Conservation (phyloP, 2,113 vertebrate genomes). For the Psephotus haematonotus region DNA sequence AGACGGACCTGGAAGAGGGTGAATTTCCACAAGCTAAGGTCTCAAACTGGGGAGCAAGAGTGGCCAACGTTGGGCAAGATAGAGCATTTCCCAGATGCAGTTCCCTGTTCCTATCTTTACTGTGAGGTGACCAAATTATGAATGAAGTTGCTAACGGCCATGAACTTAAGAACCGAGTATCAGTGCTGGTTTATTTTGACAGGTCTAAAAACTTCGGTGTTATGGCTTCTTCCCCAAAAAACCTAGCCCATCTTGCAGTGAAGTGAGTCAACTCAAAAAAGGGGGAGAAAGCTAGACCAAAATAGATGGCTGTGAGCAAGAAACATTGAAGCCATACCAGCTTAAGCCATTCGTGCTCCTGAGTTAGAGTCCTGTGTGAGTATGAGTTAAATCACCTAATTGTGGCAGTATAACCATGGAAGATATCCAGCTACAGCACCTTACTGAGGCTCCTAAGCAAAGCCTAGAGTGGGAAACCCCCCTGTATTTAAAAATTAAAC, state of each 20-base stretch:
- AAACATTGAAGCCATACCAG: not conserved
- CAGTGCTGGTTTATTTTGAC: not conserved
- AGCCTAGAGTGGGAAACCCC: not conserved
- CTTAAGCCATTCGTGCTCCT: not conserved
- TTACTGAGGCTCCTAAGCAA: not conserved
- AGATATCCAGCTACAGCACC: not conserved
- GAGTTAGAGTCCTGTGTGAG: slow-evolving; percentile 22
- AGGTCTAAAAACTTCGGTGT: not conserved
- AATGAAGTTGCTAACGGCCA: not conserved
- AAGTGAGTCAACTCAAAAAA: not conserved
- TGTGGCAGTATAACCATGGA: not conserved
- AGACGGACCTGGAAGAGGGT: not conserved
- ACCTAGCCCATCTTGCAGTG: not conserved
- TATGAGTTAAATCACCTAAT: slow-evolving; percentile 29
- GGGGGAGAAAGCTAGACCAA: not conserved
- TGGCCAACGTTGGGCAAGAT: not conserved
- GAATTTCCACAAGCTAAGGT: not conserved
- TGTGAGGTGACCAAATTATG: not conserved
- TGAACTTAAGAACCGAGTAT: not conserved
- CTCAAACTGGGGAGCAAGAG: not conserved
- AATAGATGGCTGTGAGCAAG: not conserved
- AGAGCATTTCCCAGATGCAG: not conserved
- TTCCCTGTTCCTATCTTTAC: not conserved
- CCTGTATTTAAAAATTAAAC: not conserved
- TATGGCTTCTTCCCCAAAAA: not conserved